Evolutionary conservation across 2,888 invertebrate species (phyloP).

Genomic region (Hymenopus coronatus): DNA sequence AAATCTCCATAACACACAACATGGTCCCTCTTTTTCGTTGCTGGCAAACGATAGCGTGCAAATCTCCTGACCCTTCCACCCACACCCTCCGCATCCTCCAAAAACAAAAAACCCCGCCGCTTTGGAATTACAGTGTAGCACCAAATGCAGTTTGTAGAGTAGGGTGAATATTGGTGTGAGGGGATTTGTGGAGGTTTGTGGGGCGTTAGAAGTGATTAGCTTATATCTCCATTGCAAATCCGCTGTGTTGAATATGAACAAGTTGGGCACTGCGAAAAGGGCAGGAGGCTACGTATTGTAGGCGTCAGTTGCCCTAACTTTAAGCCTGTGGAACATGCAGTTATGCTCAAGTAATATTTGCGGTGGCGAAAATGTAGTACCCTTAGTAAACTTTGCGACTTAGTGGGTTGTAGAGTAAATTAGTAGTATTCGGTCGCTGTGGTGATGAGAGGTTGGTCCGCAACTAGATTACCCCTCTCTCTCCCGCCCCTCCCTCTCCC

Average conservation of each 20-base stretch:
- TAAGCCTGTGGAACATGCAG: not conserved
- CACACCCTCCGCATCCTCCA: not conserved
- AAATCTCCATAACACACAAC: conserved; percentile 10
- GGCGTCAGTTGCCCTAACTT: not conserved
- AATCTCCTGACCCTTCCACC: not conserved
- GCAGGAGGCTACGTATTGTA: not conserved
- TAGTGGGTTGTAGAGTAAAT: not conserved
- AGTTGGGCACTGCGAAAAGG: not conserved
- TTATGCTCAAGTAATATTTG: not conserved
- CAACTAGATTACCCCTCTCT: not conserved
- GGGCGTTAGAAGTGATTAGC: conserved; percentile 25
- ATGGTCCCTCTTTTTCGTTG: not conserved
- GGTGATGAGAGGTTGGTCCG: not conserved
- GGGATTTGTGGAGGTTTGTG: not conserved
- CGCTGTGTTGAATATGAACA: conserved; percentile 29
- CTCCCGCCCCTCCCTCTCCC: too few relatives aligned
- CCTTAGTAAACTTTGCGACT: not conserved
- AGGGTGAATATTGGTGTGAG: conserved; percentile 4
- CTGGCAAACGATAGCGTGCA: not conserved
- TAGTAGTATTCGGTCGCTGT: not conserved
- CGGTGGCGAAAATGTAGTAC: not conserved
- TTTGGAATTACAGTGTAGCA: conserved; percentile 9
- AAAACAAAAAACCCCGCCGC: not conserved
- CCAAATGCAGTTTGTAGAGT: not conserved
- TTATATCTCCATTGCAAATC: conserved; percentile 32